Base-by-base conservation (phyloP, 92 coral and sea anemone species). In the Phenganax marumi region DNA sequence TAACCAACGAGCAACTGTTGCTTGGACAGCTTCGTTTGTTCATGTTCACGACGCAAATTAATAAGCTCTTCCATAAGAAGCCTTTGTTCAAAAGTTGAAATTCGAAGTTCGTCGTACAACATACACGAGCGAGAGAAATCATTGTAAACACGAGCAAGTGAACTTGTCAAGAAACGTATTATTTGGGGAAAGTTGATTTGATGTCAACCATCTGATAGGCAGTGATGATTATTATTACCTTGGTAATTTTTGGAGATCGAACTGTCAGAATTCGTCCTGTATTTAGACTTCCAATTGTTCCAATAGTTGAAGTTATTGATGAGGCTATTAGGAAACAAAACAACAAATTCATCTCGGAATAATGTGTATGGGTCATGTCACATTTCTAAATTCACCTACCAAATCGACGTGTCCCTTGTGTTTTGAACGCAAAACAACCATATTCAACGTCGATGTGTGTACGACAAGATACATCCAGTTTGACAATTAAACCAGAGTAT, bases 341-440 rank as follows among this genome's bases (percentile, higher is more conserved):
- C 19, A 58, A 58, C 65, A 58, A 23, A 16, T 58, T 58, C 21
- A 6, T 58, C 21, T 7, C 7, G 4, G 56, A 70, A 46, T 16
- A 52, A 18, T 14, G 4, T 43, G 9, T 48, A 1, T 56, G 63
- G 63, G 63, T 14, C 2, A 56, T 14, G 17, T 14, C 63, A 56
- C 7, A 56, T 11, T 7, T 14, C 12, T 12, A 12, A 54, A 25
- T 77, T 47, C 22, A 8, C 82, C n/a, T 77, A 77, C 82, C 82
- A 46, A 13, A 7, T 33, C 12, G 23, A 19, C 58, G 48, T 8
- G 17, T 13, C 8, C 72, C 82, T 62, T 58, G 58, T 3, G 50
- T 77, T 77, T 77, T 77, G 18, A 77, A 77, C 66, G 33, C 46
- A 48, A 77, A 77, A 51, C 82, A 77, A 43, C 52, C 65, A 18